Percentiles rank a stretch among this genome's conserved stretches.
Evolutionary conservation across 1,140 invertebrate genomes (phyloP).

Genomic region (Anagrus nilaparvatae): DNA sequence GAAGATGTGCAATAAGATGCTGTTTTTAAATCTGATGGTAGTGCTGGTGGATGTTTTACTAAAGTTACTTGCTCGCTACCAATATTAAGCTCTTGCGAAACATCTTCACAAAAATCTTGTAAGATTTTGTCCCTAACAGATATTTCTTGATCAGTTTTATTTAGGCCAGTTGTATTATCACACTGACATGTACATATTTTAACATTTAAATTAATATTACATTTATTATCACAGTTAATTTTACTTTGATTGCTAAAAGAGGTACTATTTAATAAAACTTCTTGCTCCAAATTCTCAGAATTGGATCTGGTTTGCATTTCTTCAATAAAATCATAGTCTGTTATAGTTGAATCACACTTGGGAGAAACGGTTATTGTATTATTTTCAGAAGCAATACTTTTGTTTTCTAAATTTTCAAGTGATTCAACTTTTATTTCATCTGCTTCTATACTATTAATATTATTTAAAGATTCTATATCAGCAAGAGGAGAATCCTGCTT

Average conservation of each 20-base stretch:
- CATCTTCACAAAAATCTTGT: slow-evolving; percentile 39
- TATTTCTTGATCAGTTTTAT: slow-evolving; percentile 27
- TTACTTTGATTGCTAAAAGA: slow-evolving; percentile 32
- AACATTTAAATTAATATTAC: slow-evolving; percentile 24
- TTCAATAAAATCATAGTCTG: slow-evolving; percentile 29
- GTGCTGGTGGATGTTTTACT: slow-evolving; percentile 36
- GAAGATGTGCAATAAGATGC: slow-evolving; percentile 28
- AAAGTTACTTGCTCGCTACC: slow-evolving; percentile 37
- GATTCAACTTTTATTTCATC: slow-evolving; percentile 28
- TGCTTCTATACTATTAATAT: slow-evolving; percentile 32
- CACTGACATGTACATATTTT: slow-evolving; percentile 30
- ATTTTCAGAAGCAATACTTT: slow-evolving; percentile 24
- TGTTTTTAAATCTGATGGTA: slow-evolving; percentile 31
- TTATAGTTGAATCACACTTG: slow-evolving; percentile 24
- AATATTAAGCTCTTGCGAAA: slow-evolving; percentile 37
- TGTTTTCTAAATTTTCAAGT: slow-evolving; percentile 28
- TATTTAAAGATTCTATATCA: slow-evolving; percentile 29
- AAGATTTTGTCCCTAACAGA: slow-evolving; percentile 39
- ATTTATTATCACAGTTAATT: slow-evolving; percentile 35
- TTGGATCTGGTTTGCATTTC: slow-evolving; percentile 25
- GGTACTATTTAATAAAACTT: slow-evolving; percentile 27
- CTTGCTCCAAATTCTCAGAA: slow-evolving; percentile 20
- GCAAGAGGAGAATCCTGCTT: slow-evolving; percentile 27
- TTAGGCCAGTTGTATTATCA: slow-evolving; percentile 15
- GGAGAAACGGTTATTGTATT: slow-evolving; percentile 22